phyloP scores from a whole-genome alignment of 2,797 vertebrate genomes.

The Corythornis leucogaster region DNA sequence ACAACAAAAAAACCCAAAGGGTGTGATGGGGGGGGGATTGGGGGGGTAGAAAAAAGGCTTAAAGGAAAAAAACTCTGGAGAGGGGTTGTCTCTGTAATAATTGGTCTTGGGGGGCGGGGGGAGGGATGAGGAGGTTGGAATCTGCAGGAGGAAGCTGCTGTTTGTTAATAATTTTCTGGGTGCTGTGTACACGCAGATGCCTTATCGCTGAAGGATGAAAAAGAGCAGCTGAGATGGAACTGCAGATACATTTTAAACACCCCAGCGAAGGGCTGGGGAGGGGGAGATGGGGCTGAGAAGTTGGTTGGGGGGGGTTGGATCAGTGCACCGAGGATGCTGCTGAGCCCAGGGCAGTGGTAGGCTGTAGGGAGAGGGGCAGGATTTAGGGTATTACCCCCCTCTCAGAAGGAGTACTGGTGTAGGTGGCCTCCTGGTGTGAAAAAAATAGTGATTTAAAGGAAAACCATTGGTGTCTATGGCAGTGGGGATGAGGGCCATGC shows the following conservation, averaged over 20 bases:
- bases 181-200: neutral
- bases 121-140: neutral
- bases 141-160: neutral
- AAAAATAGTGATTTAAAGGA: neutral
- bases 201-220: slow-evolving; percentile 39
- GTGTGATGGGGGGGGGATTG: no score
- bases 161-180: neutral
- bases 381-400: neutral
- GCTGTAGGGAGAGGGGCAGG: neutral
- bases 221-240: neutral
- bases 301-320: neutral
- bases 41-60: neutral
- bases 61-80: neutral
- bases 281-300: neutral
- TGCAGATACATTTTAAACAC: slow-evolving; percentile 42
- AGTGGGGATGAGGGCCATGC: rapidly evolving
- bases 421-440: rapidly evolving
- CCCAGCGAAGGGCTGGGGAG: neutral
- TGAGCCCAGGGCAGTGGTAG: neutral
- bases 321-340: neutral
- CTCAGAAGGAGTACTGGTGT: rapidly evolving
- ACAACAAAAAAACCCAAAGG: neutral
- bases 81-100: neutral
- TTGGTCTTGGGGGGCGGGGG: neutral
- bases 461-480: rapidly evolving